Percentiles rank a stretch among this genome's conserved stretches.
Evolutionary conservation across 2,113 vertebrate species (phyloP).

Genomic region (Notechis scutatus): DNA sequence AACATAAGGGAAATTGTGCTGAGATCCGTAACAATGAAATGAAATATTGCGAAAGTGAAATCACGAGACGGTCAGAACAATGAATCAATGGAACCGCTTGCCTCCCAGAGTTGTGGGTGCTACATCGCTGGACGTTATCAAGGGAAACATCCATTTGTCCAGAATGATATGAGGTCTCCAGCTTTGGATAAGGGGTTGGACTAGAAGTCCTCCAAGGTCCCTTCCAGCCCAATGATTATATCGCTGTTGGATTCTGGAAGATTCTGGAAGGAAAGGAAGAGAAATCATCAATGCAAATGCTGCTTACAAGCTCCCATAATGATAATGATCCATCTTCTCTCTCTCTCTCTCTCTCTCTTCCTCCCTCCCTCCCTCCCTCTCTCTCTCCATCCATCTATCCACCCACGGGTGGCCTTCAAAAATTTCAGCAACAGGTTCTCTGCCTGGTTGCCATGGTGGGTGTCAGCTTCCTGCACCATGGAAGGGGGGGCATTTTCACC

Average conservation of each 20-base stretch:
- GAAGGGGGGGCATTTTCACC: too few species aligned
- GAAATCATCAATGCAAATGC: neutral
- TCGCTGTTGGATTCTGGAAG: neutral
- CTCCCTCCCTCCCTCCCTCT: neutral
- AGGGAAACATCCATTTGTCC: neutral
- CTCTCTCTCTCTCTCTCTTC: neutral
- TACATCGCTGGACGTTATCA: too few species aligned
- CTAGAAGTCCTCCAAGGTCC: neutral
- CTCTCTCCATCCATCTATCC: neutral
- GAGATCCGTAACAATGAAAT: neutral
- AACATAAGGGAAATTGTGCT: neutral
- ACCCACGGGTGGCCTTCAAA: neutral
- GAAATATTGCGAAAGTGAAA: neutral
- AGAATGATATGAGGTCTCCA: neutral
- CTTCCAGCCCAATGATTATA: too few species aligned
- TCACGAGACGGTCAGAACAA: neutral
- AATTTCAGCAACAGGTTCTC: too few species aligned
- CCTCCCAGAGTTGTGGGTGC: too few species aligned
- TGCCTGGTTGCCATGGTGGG: too few species aligned
- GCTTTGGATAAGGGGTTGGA: neutral
- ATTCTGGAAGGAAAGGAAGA: neutral
- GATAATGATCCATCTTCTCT: neutral
- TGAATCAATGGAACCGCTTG: neutral
- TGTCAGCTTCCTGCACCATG: too few species aligned
- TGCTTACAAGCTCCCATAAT: neutral